Percentiles rank a stretch among this genome's conserved stretches.
These are phyloP conservation scores for Brachyptera putata DNA, from an alignment of 2,888 invertebrate genomes.

Conservation along the genomic window DNA sequence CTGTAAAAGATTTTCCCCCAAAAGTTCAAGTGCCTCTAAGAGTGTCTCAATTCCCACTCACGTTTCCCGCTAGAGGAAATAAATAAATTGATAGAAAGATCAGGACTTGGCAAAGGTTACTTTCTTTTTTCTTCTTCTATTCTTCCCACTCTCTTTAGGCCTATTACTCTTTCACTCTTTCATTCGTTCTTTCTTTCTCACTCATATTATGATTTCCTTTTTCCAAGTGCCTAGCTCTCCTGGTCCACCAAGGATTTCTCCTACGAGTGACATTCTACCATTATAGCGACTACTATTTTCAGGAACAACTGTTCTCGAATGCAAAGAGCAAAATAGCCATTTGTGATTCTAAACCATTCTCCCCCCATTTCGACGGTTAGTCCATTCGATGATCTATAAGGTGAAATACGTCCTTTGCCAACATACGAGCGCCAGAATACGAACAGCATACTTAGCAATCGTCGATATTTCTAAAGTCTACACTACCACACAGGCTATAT, in stretches of 20 bases:
- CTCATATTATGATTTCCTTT: conserved; percentile 6
- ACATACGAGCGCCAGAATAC: background rate
- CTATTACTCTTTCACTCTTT: no score
- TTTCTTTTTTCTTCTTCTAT: conserved; percentile 2
- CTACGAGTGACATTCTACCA: conserved; percentile 3
- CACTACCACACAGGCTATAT: no score
- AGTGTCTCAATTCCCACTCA: conserved; percentile 9
- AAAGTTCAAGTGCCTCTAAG: conserved; percentile 4
- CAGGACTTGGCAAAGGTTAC: background rate
- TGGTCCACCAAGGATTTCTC: background rate
- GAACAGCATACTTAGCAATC: background rate
- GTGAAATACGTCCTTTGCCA: background rate
- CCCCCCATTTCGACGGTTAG: no score
- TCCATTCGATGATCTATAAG: background rate
- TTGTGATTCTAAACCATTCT: conserved; percentile 10
- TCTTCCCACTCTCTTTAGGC: no score
- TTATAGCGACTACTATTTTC: conserved; percentile 13
- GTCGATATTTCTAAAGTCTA: background rate
- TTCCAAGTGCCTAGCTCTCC: no score
- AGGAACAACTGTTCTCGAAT: conserved; percentile 14
- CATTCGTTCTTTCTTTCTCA: background rate
- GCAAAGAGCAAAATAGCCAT: background rate
- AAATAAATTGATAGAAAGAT: conserved; percentile 9
- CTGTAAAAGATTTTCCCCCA: background rate
- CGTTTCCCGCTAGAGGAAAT: background rate